A percentile compares a stretch with the other conserved stretches of the same genome.
phyloP scores from a whole-genome alignment of 2,888 invertebrate genomes.

The Drosophila suboccidentalis region DNA sequence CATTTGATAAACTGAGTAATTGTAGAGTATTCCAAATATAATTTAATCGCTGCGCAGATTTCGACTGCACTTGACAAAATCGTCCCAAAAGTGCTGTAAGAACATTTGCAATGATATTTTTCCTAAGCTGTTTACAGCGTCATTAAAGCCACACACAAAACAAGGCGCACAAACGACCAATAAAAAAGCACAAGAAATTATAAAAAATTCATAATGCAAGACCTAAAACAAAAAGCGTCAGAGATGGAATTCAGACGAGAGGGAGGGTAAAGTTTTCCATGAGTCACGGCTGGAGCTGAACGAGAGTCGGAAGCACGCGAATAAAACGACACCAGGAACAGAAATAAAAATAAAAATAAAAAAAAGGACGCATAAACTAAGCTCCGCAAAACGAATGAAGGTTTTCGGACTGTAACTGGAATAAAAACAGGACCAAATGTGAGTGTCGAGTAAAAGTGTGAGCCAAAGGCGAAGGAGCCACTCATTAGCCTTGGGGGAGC shows the following conservation, averaged over 20 bases:
- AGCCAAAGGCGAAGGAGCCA: constrained; percentile 29
- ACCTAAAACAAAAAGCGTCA: constrained; percentile 50
- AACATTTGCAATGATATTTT: constrained; percentile 67
- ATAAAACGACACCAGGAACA: constrained; percentile 52
- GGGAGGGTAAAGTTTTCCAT: constrained; percentile 42
- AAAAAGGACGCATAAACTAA: constrained; percentile 28
- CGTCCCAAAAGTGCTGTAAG: constrained; percentile 63
- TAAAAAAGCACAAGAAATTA: constrained; percentile 68
- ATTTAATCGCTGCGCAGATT: constrained; percentile 3
- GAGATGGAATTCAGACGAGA: constrained; percentile 5
- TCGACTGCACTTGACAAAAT: constrained; percentile 29
- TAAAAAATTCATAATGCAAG: constrained; percentile 77
- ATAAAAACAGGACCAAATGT: constrained; percentile 5
- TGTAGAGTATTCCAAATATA: background rate
- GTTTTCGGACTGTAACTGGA: constrained; percentile 25
- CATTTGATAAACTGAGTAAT: background rate
- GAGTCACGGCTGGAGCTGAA: constrained; percentile 59
- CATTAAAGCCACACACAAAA: constrained; percentile 36
- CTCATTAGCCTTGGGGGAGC: constrained; percentile 53
- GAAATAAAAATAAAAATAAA: constrained; percentile 27
- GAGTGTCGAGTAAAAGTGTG: constrained; percentile 3
- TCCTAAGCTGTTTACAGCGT: constrained; percentile 68
- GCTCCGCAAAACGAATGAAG: constrained; percentile 33
- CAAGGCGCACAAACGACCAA: constrained; percentile 50
- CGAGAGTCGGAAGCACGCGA: constrained; percentile 50